A percentile compares a stretch with the other conserved stretches of the same genome.
Evolutionary conservation across 2,888 invertebrate species (phyloP).

Genomic region (Pachliopta kotzebuea): DNA sequence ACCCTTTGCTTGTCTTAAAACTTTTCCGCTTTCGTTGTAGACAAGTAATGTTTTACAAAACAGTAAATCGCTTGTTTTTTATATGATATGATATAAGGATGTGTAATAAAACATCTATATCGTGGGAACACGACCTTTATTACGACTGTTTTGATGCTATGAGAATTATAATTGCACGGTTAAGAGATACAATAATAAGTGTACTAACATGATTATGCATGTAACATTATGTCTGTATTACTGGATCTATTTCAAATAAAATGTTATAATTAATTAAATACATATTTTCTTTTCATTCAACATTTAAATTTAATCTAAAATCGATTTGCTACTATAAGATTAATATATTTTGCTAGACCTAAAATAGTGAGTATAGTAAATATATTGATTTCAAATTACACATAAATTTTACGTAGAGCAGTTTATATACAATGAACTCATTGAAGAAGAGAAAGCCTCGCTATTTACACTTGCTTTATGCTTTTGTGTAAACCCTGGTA

Average conservation of each 20-base stretch:
- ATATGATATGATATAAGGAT: no score
- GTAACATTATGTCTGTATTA: constrained; percentile 22
- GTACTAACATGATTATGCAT: constrained; percentile 19
- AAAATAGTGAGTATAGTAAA: constrained; percentile 8
- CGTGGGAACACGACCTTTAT: constrained; percentile 32
- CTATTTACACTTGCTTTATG: constrained; percentile 54
- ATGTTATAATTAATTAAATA: constrained; percentile 33
- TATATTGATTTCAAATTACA: constrained; percentile 1
- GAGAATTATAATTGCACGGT: constrained; percentile 40
- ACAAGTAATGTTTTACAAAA: no score
- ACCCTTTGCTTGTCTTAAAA: no score
- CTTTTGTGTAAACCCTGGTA: constrained; percentile 53
- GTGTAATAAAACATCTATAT: constrained; percentile 31
- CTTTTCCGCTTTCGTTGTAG: no score
- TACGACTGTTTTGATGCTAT: constrained; percentile 38
- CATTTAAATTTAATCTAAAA: constrained; percentile 11
- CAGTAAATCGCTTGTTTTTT: no score
- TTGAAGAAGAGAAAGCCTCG: constrained; percentile 44
- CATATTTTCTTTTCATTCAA: constrained; percentile 3
- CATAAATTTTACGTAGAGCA: neutral
- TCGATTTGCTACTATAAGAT: constrained; percentile 27
- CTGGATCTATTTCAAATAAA: constrained; percentile 37
- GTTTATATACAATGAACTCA: constrained; percentile 41
- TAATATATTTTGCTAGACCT: constrained; percentile 24
- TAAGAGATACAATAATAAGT: constrained; percentile 41